phyloP scores from a whole-genome alignment of 1,140 invertebrate genomes.

The Chionoecetes opilio region DNA sequence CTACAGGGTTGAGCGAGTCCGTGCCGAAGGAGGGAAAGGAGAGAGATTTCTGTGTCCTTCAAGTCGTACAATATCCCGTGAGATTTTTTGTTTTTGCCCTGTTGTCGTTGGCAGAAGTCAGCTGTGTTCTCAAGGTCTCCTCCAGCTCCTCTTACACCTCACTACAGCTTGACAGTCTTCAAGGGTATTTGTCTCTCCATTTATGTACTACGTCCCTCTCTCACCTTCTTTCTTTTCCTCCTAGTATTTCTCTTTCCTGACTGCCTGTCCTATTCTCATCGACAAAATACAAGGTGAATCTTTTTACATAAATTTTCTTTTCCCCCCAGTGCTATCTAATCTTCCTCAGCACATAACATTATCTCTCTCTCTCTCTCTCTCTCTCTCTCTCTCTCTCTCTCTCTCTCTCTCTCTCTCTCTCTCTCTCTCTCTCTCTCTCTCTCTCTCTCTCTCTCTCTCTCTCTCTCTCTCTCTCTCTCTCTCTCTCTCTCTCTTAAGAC shows the following conservation, averaged over 20 bases:
- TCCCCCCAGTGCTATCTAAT: too few relatives aligned
- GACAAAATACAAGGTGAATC: not conserved
- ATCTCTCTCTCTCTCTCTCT: not conserved
- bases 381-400: not conserved
- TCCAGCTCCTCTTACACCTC: not conserved
- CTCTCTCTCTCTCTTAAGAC: not conserved
- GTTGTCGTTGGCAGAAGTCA: not conserved
- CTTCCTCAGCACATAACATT: too few relatives aligned
- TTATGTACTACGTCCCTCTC: not conserved
- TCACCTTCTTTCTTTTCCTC: not conserved
- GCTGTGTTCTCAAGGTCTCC: not conserved
- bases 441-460: slow-evolving; percentile 18
- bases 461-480: slow-evolving; percentile 18
- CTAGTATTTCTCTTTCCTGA: not conserved
- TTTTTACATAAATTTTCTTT: too few relatives aligned
- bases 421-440: not conserved
- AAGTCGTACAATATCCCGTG: not conserved
- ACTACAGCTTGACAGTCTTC: not conserved
- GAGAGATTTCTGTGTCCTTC: not conserved
- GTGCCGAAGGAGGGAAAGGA: not conserved
- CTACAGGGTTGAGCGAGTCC: not conserved
- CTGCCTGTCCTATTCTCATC: not conserved
- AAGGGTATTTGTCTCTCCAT: not conserved
- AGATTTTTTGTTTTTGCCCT: not conserved
- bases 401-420: not conserved